Base-by-base conservation (phyloP, 2,113 vertebrate genomes). In the Agapornis roseicollis region DNA sequence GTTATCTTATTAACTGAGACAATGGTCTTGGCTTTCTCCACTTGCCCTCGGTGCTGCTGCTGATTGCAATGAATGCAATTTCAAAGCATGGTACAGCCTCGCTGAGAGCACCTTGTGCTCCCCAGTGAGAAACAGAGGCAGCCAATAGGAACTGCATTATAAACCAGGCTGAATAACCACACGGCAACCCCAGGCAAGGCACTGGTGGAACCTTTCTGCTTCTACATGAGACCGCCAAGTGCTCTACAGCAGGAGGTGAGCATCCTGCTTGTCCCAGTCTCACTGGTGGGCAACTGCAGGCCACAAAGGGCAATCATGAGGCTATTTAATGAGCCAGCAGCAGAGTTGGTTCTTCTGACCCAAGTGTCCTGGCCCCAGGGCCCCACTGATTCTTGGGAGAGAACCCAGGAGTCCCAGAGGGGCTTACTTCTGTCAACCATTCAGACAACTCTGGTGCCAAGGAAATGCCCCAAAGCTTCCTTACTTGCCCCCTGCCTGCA, bases 1-100 rank as follows among this genome's bases (percentile, higher is more conserved):
- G 93, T 94, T 94, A 46, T 88, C 96, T 96, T 96, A 97, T 97
- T 95, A 97, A 97, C 95, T 96, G 88, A 86, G 94, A 63, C 27
- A 61, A 44, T 24, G 20, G 66, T 90, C 86, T 31, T 56, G 41
- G 90, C 88, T 96, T 95, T 93, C 95, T 96, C 84, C 16, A 1
- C 74, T 88, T 88, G 73, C 95, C 93, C 88, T 95, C 29, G 2
- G 80, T 66, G 3, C 80, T 66, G 55, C 77, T 52, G 46, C 39
- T 31, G 87, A 86, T 58, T 50, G 90, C 52, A 24, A 31, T 39
- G 53, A 91, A 78, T 46, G 83, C 93, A 52, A 76, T 95, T 91
- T 84, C 76, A 61, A 69, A 93, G 88, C 58, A 7, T 44, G 80
- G 13, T 35, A 22, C 13, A n/a, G 69, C 61, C 69, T 60, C 0